Conservation (phyloP, 2,797 vertebrate genomes). For the Takifugu rubripes region DNA sequence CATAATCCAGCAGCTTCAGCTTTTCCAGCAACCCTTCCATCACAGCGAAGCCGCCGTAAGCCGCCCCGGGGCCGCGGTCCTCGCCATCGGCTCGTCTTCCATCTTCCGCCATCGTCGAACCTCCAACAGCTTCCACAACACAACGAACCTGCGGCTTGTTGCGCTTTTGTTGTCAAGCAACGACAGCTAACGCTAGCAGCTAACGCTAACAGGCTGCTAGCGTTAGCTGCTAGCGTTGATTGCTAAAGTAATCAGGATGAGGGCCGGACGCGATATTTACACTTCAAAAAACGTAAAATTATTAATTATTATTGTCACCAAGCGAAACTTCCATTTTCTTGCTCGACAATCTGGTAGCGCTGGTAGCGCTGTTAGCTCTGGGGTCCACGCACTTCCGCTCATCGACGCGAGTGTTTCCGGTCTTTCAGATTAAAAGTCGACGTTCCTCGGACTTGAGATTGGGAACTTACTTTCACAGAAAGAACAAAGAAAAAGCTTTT, state of each 20-base stretch:
- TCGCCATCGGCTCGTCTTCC: constrained; percentile 70
- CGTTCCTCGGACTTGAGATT: too few relatives aligned
- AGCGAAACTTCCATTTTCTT: too few relatives aligned
- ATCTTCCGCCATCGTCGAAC: constrained; percentile 68
- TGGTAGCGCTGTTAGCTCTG: too few relatives aligned
- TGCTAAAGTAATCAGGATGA: background rate
- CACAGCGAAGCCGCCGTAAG: constrained; percentile 81
- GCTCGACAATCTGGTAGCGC: too few relatives aligned
- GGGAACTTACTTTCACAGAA: too few relatives aligned
- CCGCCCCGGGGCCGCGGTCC: constrained; percentile 81
- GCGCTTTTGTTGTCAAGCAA: constrained; percentile 59
- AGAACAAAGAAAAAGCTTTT: too few relatives aligned
- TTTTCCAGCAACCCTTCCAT: constrained; percentile 93
- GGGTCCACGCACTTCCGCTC: too few relatives aligned
- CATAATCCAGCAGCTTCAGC: constrained; percentile 84
- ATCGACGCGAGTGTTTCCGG: too few relatives aligned
- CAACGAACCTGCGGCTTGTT: constrained; percentile 4
- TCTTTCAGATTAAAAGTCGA: too few relatives aligned
- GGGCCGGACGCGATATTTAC: too few relatives aligned
- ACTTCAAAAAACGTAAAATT: too few relatives aligned
- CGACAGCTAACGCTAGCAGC: constrained; percentile 28
- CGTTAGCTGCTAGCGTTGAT: background rate
- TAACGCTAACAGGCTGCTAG: constrained; percentile 11
- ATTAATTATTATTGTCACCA: too few relatives aligned
- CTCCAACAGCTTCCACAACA: background rate